Evolutionary conservation across 2,888 invertebrate genomes (phyloP).

Genomic region (Drosophila flavopinicola): DNA sequence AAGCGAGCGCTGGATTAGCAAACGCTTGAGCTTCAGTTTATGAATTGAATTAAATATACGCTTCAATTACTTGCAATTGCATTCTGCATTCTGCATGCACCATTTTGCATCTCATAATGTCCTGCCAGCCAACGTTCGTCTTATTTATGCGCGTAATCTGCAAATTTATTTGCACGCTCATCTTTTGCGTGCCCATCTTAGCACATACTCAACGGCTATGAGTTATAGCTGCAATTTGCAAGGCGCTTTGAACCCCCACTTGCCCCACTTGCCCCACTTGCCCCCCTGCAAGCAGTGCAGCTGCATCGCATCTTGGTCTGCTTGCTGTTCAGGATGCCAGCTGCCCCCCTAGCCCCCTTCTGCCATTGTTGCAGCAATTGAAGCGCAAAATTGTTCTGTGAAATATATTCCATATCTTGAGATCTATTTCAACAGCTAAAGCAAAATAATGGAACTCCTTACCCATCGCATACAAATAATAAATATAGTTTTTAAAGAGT

Average conservation of each 20-base stretch:
- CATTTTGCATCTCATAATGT: conserved; percentile 11
- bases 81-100: conserved; percentile 5
- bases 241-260: background rate
- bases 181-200: conserved; percentile 61
- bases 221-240: conserved; percentile 53
- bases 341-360: conserved; percentile 11
- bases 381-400: conserved; percentile 5
- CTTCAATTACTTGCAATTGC: conserved; percentile 44
- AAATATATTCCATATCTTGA: background rate
- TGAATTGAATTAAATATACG: conserved; percentile 63
- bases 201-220: conserved; percentile 65
- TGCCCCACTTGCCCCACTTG: background rate
- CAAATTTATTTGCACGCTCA: conserved; percentile 56
- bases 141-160: conserved; percentile 54
- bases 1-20: conserved; percentile 31
- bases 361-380: conserved; percentile 7
- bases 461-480: no score
- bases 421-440: background rate
- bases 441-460: no score
- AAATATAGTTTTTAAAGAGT: no score
- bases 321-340: conserved; percentile 44
- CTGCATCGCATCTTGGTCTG: conserved; percentile 19
- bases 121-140: conserved; percentile 12
- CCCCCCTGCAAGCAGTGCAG: conserved; percentile 1
- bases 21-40: conserved; percentile 9